phyloP scores from a whole-genome alignment of 2,113 vertebrate genomes.

The Nothocercus nigrocapillus region DNA sequence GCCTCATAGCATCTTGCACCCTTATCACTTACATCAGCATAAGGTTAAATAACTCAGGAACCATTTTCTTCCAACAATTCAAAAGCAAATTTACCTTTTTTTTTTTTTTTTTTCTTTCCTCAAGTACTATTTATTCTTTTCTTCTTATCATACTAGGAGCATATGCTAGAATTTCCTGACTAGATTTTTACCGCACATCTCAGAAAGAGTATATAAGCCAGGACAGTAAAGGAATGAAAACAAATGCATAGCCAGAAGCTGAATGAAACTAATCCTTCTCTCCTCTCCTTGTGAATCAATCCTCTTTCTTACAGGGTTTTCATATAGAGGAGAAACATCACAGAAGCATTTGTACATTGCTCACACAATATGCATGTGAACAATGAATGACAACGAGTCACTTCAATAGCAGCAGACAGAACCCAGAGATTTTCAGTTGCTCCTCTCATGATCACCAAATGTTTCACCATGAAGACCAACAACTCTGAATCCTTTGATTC shows the following conservation, averaged over 20 bases:
- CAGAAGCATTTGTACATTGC: rapidly evolving
- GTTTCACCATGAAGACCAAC: not conserved
- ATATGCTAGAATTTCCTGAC: not conserved
- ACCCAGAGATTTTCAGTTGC: not conserved
- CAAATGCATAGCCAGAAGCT: not conserved
- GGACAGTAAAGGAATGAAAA: not conserved
- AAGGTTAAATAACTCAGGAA: not conserved
- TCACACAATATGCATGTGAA: not conserved
- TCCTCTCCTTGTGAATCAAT: not conserved
- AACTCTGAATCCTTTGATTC: not conserved
- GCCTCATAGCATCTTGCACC: not conserved
- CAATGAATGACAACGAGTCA: too few species aligned
- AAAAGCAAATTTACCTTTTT: not conserved
- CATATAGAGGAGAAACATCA: not conserved
- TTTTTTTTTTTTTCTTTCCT: not conserved
- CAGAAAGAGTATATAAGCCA: not conserved
- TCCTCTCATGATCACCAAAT: not conserved
- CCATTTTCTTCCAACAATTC: not conserved
- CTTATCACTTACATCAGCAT: not conserved
- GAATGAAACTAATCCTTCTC: not conserved
- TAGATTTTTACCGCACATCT: not conserved
- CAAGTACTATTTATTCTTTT: not conserved
- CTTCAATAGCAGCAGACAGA: not conserved
- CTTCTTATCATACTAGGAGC: not conserved
- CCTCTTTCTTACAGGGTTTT: not conserved